Base-by-base conservation (phyloP, 2,888 invertebrate species). In the Timandra comae region DNA sequence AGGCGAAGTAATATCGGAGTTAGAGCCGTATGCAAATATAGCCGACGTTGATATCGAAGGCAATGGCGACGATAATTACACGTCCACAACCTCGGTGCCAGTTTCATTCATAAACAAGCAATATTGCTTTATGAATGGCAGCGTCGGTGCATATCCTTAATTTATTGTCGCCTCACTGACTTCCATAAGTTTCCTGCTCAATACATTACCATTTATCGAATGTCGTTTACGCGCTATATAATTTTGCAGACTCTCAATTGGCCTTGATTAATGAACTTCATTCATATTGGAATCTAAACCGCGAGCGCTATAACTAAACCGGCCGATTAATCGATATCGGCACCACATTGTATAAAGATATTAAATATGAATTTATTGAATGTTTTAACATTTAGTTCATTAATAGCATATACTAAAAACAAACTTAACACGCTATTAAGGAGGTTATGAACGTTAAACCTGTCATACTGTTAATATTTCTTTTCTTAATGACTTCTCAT, bases 81-180 rank as follows among this genome's bases (percentile, higher is more conserved):
- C 65, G 66, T 62, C 69, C 66, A 10, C 24, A 11, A 10, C 10
- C 24, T 9, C 24, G 24, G 24, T 63, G 63, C 59, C 59, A 56
- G 67, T 67, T 78, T 75, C 84, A 85, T 85, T 85, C 84, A 85
- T 80, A 81, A 84, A 75, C 71, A 71, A 73, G 66, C 65, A 53
- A 68, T 66, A 72, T 66, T 65, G 58, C 64, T 66, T 80, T 76
- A 76, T 84, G 82, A 82, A 84, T 84, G 82, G 67, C 67, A 57
- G 24, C 11, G 63, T 61, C 61, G 59, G 53, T 54, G 51, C 62
- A 59, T 67, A 70, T 61, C 62, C 67, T 76, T 79, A 73, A 76
- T 75, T 74, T 73, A 75, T 74, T 68, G 66, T 70, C 45, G 38
- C 39, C 38, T 38, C 29, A 29, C 48, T 53, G 56, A 70, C 68